phyloP scores from a whole-genome alignment of 2,113 vertebrate genomes.

The Thunnus thynnus region DNA sequence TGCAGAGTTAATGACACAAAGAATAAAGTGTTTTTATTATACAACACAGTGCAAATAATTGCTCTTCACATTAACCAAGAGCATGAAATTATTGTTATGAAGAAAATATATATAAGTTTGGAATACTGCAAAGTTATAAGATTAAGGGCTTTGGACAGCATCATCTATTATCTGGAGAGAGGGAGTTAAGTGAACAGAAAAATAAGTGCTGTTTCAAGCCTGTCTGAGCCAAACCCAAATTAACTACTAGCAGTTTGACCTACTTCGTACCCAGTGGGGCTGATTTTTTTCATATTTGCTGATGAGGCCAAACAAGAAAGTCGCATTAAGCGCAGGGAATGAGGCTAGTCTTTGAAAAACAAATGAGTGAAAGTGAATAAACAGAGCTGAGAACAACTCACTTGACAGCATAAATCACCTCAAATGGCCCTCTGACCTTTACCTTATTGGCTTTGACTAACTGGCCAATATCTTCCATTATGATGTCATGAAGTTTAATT shows the following conservation, averaged over 20 bases:
- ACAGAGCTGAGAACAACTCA: constrained; percentile 31
- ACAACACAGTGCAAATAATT: constrained; percentile 52
- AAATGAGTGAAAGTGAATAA: constrained; percentile 70
- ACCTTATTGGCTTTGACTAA: constrained; percentile 29
- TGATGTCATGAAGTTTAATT: not conserved
- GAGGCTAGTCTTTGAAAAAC: constrained; percentile 74
- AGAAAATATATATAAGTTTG: constrained; percentile 35
- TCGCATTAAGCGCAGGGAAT: constrained; percentile 54
- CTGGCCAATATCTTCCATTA: not conserved
- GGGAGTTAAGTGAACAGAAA: constrained; percentile 66
- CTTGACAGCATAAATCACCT: constrained; percentile 39
- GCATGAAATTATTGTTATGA: constrained; percentile 35
- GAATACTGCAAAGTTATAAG: constrained; percentile 55
- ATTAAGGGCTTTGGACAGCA: constrained; percentile 63
- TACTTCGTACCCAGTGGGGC: constrained; percentile 75
- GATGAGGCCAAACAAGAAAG: constrained; percentile 81
- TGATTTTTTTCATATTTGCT: constrained; percentile 77
- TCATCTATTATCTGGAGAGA: constrained; percentile 65
- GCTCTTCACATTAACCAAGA: constrained; percentile 56
- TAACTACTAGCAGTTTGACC: constrained; percentile 78
- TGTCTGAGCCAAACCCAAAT: constrained; percentile 62
- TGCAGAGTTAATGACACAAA: constrained; percentile 48
- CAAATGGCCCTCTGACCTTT: constrained; percentile 55
- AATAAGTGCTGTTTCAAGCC: constrained; percentile 69
- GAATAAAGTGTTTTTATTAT: constrained; percentile 27